Conservation (phyloP, 2,888 invertebrate genomes). For the Athalia rosae region DNA sequence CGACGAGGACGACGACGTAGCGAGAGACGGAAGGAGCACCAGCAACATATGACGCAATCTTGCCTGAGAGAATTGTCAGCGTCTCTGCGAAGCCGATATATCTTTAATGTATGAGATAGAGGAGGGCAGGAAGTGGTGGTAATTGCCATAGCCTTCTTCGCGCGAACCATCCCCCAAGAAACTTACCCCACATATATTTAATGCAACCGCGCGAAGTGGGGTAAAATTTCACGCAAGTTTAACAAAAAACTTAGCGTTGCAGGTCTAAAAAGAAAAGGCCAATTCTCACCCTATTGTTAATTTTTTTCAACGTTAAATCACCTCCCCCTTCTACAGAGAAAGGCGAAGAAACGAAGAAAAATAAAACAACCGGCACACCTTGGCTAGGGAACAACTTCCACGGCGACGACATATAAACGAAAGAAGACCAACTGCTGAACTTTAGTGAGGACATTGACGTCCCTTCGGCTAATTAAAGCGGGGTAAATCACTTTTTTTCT, state of each 20-base stretch:
- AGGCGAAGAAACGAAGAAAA: background rate
- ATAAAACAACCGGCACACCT: background rate
- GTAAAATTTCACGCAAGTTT: no score
- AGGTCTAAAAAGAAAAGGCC: background rate
- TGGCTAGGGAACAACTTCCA: background rate
- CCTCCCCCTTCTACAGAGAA: background rate
- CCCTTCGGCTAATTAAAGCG: conserved; percentile 37
- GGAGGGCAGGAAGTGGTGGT: conserved; percentile 33
- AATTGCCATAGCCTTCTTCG: conserved; percentile 47
- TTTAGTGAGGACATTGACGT: conserved; percentile 1
- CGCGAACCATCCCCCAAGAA: conserved; percentile 15
- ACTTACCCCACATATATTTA: background rate
- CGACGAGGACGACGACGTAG: no score
- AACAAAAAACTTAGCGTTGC: no score
- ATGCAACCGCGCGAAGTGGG: no score
- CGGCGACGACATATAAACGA: no score
- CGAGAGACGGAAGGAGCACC: conserved; percentile 10
- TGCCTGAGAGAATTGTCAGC: conserved; percentile 65
- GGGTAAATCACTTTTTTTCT: conserved; percentile 24
- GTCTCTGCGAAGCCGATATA: conserved; percentile 52
- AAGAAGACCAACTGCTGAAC: background rate
- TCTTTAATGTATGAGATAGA: conserved; percentile 50
- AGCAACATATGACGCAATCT: conserved; percentile 68
- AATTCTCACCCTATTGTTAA: background rate
- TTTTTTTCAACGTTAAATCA: background rate